Conservation (phyloP, 1,140 invertebrate genomes). For the Oreohelix idahoensis region DNA sequence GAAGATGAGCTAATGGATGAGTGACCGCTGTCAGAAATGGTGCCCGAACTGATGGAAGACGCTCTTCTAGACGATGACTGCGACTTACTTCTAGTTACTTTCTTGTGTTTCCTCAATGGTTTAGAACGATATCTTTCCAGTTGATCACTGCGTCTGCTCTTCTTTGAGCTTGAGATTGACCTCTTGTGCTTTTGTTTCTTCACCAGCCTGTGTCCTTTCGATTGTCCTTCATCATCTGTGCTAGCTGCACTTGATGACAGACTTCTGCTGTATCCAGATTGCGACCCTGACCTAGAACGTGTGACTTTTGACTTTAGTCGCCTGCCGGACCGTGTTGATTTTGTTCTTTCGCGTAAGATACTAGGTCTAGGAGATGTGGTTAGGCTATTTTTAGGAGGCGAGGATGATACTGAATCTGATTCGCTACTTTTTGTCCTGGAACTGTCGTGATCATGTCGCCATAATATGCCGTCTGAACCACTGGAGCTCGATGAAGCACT, state of each 20-base stretch:
- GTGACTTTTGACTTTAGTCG: background rate
- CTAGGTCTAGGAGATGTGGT: background rate
- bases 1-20: background rate
- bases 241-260: background rate
- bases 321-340: background rate
- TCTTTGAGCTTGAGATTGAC: background rate
- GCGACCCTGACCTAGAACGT: background rate
- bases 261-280: background rate
- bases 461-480: background rate
- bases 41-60: background rate
- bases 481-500: background rate
- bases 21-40: background rate
- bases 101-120: background rate
- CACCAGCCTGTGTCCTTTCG: background rate
- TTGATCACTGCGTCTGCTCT: background rate
- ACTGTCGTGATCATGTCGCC: background rate
- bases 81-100: background rate
- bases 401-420: background rate
- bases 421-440: background rate
- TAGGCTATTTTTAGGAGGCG: background rate
- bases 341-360: background rate
- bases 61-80: background rate
- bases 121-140: background rate
- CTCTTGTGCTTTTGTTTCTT: background rate
- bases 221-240: background rate